Evolutionary conservation across 2,888 invertebrate species (phyloP).

Genomic region (Ochropacha duplaris): DNA sequence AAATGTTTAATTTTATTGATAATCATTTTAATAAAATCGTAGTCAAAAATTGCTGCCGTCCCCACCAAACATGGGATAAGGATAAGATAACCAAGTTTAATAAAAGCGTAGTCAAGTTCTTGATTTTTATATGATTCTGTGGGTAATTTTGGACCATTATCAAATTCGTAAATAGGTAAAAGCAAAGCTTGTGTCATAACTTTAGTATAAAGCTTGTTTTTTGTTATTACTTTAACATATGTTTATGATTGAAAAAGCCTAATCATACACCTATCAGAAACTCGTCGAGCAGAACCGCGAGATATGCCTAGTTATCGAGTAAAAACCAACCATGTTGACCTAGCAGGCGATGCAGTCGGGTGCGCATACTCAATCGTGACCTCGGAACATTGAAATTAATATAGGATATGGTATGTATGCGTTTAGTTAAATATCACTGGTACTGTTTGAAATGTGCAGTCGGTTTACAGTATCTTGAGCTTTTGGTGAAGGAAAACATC

Average conservation of each 20-base stretch:
- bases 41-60: too few relatives aligned
- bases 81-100: too few relatives aligned
- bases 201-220: too few relatives aligned
- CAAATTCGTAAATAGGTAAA: neutral
- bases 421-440: neutral
- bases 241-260: neutral
- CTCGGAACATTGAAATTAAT: conserved; percentile 15
- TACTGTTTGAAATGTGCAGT: neutral
- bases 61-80: too few relatives aligned
- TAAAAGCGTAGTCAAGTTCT: neutral
- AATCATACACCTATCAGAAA: conserved; percentile 19
- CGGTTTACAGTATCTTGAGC: too few relatives aligned
- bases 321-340: conserved; percentile 66
- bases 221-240: neutral
- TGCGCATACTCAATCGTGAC: conserved; percentile 64
- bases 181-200: too few relatives aligned
- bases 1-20: too few relatives aligned
- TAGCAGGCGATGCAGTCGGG: conserved; percentile 70
- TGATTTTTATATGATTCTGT: neutral
- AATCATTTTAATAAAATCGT: too few relatives aligned
- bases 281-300: conserved; percentile 49
- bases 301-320: conserved; percentile 46
- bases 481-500: too few relatives aligned
- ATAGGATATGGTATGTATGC: conserved; percentile 26
- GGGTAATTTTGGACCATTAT: neutral